Percentiles rank a stretch among this genome's conserved stretches.
Evolutionary conservation across 2,113 vertebrate genomes (phyloP).

Genomic region (Suncus etruscus): DNA sequence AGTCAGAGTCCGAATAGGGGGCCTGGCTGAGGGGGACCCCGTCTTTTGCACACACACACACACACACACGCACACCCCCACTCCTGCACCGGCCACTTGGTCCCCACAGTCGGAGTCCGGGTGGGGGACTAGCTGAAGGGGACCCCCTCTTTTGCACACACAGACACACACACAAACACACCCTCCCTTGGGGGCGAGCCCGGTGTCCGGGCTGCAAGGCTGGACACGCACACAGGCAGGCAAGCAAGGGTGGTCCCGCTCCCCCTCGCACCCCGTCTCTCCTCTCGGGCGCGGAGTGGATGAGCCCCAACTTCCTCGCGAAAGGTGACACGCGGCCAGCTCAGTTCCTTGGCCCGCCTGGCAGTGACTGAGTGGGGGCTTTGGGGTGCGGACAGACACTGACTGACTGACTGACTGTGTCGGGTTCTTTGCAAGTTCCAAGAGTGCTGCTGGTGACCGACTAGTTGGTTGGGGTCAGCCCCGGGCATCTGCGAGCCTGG

Average conservation of each 20-base stretch:
- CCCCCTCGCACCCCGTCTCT: neutral
- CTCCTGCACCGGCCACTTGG: neutral
- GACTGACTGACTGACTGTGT: too few relatives aligned
- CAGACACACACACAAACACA: too few relatives aligned
- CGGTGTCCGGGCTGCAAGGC: too few relatives aligned
- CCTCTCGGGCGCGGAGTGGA: conserved; percentile 28
- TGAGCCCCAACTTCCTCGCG: conserved; percentile 66
- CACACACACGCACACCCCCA: conserved; percentile 4
- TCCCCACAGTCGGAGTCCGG: neutral
- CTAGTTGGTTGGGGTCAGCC: neutral
- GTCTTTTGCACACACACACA: neutral
- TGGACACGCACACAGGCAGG: too few relatives aligned
- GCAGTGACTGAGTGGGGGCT: neutral
- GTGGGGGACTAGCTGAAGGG: neutral
- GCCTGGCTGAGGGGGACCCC: conserved; percentile 37
- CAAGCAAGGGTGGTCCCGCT: neutral
- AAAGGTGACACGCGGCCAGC: conserved; percentile 39
- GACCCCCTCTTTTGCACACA: too few relatives aligned
- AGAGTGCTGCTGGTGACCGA: too few relatives aligned
- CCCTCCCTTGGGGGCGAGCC: conserved; percentile 1
- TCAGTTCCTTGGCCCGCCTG: neutral
- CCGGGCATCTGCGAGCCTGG: conserved; percentile 25
- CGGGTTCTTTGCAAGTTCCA: too few relatives aligned
- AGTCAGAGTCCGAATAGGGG: neutral
- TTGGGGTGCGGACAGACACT: neutral